Evolutionary conservation across 1,140 invertebrate genomes (phyloP), one percentile per base, ranked within the genome.

Genomic region (Drosophila dunni): DNA sequence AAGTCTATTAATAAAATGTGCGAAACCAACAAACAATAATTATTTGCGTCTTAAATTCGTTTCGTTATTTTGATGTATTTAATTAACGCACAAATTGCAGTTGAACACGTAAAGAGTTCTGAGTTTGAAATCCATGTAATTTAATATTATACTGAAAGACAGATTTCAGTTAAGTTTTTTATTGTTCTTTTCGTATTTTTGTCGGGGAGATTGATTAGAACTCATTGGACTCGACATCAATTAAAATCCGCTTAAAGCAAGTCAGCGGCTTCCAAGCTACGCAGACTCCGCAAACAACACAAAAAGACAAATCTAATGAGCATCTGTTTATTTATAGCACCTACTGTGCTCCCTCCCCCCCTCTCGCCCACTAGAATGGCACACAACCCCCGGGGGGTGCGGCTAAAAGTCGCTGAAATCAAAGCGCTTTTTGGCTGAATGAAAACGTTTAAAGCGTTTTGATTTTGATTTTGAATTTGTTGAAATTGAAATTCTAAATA

Each of bases 391-490:
- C 9, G 34, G 34, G 34, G 50, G 42, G 48, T 7, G 9, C 17
- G 17, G 17, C 1, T 20, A 20, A 20, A 20, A 7, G 58, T 45
- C 82, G 51, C 54, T 60, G 36, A 76, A 88, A 88, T 88, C 83
- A 86, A 86, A 86, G 82, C 82, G 76, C 68, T 67, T 51, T 38
- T 68, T 68, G 79, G 79, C 79, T 88, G 56, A 88, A 82, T 86
- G 83, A 88, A 88, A 88, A 79, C 82, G 76, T 88, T 86, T 88
- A 85, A 83, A 67, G 51, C 73, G 68, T 62, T 84, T 82, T 74
- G 40, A 29, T 53, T 63, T 71, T 42, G 71, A 74, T 70, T 53
- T 38, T 3, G 60, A 50, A 76, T 80, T 78, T 69, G 57, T 53
- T 64, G 77, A 48, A 76, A 75, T 71, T 38, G 8, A 64, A 50